Evolutionary conservation across 2,797 vertebrate genomes (phyloP), one percentile per base, ranked within the genome.

Genomic region (Sebastes vulpes): DNA sequence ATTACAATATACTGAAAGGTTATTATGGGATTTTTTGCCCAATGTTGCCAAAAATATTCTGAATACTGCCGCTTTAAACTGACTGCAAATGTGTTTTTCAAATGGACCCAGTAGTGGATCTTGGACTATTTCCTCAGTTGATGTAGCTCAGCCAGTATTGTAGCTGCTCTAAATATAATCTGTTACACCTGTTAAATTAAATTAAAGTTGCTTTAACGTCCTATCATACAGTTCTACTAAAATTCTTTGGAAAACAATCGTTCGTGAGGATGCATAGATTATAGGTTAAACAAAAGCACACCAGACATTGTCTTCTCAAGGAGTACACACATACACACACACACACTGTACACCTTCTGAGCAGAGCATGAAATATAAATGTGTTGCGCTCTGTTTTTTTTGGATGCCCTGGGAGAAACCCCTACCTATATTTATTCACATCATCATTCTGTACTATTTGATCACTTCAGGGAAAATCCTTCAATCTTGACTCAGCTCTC

Each of bases 311-410:
- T 65, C 52, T 65, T 48, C 64, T 56, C 46, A 74, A 56, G 53
- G n/a, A 72, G 69, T 54, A 53, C 20, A 23, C 50, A 53, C 50
- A 12, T 10, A 25, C 53, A 53, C 20, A 23, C 31, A 11, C 9
- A 11, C 9, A 21, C 72, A 29, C 18, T 4, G 16, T 53, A 59
- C 28, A 75, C 63, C 60, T 18, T 52, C 57, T n/a, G 28, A 48
- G 56, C 71, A 18, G 59, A n/a, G 59, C 65, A 84, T 88, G 54
- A 83, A 86, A 88, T 86, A 84, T 90, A 84, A 66, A 92, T 86
- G 75, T 11, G 46, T 3, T 77, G 58, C 21, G 54, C 68, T 89
- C 21, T 25, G 42, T 1, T 46, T n/a, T 52, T 75, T 75, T 58
- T 29, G 29, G 53, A 64, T 63, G 61, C 67, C 54, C 65, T 18